A percentile compares a stretch with the other conserved stretches of the same genome.
Evolutionary conservation across 2,888 invertebrate genomes (phyloP).

Genomic region (Hydrotaea cyrtoneurina): DNA sequence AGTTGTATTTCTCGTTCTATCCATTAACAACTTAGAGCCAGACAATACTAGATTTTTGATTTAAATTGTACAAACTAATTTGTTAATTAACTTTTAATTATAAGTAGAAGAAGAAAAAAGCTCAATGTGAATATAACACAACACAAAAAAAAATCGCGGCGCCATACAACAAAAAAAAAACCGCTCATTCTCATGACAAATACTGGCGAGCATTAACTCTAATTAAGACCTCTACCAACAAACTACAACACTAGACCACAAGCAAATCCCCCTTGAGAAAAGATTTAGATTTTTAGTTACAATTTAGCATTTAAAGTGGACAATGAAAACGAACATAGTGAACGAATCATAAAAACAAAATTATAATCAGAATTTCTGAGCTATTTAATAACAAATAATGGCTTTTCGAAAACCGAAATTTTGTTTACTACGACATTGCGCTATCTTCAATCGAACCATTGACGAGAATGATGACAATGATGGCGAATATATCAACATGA

Average conservation of each 20-base stretch:
- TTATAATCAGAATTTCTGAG: background rate
- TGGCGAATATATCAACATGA: background rate
- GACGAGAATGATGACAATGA: conserved; percentile 42
- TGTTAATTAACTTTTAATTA: conserved; percentile 23
- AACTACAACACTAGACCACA: background rate
- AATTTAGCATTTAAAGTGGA: conserved; percentile 59
- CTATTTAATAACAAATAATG: conserved; percentile 38
- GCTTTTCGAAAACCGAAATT: conserved; percentile 57
- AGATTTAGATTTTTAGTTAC: conserved; percentile 55
- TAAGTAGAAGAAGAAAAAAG: background rate
- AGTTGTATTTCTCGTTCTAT: no score
- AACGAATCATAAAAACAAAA: background rate
- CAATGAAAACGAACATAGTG: conserved; percentile 44
- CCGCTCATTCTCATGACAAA: background rate
- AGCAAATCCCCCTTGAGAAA: background rate
- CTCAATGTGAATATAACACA: background rate
- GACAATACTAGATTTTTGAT: background rate
- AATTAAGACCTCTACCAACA: conserved; percentile 53
- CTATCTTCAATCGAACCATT: conserved; percentile 50
- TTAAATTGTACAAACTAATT: conserved; percentile 9
- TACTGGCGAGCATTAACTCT: conserved; percentile 8
- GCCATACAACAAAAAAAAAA: background rate
- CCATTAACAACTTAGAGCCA: no score
- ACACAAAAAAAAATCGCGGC: background rate
- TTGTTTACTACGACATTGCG: conserved; percentile 53